These are phyloP conservation scores for Schizotus pectinicornis DNA, from an alignment of 2,888 invertebrate genomes.

Conservation along the genomic window DNA sequence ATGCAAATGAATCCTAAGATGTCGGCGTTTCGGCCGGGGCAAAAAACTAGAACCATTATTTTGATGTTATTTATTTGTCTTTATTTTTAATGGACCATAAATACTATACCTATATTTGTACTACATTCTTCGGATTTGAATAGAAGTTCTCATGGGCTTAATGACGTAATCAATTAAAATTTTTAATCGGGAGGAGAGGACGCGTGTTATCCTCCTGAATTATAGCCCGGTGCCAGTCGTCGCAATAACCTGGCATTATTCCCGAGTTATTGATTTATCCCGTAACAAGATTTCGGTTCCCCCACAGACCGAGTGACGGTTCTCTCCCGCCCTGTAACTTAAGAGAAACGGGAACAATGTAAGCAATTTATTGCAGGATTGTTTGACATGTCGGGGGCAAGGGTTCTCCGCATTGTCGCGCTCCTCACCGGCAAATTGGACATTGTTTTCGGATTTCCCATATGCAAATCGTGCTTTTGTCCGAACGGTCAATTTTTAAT, in stretches of 20 bases:
- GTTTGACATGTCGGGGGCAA: constrained; percentile 48
- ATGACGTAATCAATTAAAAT: constrained; percentile 16
- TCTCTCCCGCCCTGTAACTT: constrained; percentile 10
- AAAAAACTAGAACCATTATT: constrained; percentile 25
- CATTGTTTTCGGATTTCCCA: constrained; percentile 48
- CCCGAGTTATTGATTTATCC: constrained; percentile 22
- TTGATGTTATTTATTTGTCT: constrained; percentile 19
- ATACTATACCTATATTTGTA: background rate
- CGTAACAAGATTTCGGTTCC: constrained; percentile 25
- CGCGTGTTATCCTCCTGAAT: background rate
- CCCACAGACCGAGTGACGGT: constrained; percentile 11
- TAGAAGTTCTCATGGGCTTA: constrained; percentile 1
- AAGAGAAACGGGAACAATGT: constrained; percentile 45
- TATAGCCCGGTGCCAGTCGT: background rate
- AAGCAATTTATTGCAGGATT: constrained; percentile 51
- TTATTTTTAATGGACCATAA: constrained; percentile 12
- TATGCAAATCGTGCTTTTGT: constrained; percentile 35
- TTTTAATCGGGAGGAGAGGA: background rate
- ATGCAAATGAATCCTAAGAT: constrained; percentile 29
- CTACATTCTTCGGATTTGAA: too few relatives aligned
- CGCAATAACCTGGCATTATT: too few relatives aligned
- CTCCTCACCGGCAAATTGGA: constrained; percentile 46
- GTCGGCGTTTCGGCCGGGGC: constrained; percentile 8
- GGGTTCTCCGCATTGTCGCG: constrained; percentile 47
- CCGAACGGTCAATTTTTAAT: background rate